Base-by-base conservation (phyloP, 2,797 vertebrate species). In the Hylomyscus alleni region DNA sequence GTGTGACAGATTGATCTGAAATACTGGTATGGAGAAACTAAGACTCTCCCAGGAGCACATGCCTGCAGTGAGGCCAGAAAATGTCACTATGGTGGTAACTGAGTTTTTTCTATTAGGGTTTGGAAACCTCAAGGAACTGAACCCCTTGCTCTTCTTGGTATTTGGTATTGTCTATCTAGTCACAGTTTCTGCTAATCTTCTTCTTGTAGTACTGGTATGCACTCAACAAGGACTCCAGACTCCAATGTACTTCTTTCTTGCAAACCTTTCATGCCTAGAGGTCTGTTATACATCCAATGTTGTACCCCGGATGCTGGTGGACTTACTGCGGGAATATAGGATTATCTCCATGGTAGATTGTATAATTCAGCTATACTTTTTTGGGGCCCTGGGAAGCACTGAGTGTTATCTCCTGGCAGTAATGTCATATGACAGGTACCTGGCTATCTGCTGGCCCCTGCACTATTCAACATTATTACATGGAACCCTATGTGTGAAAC, bases 341-440 rank as follows among this genome's bases (percentile, higher is more conserved):
- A 75, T 75, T 22, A 96, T 97, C 31, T 96, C 93, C 58, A 11
- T 94, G 50, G 47, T 72, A 69, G 67, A 67, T 77, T 96, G 89
- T 73, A 89, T 97, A 89, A 82, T 92, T 75, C 95, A 97, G 19
- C 72, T 98, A 3, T 97, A 97, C 29, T 78, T 98, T n/a, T 95
- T 93, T 91, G 94, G 90, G 54, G 76, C 76, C 20, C 58, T 96
- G 40, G 86, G 91, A 24, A 96, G 93, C 62, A 95, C 86, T 81
- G 76, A 97, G 80, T 97, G 93, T 34, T 96, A 85, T 90, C 85
- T 98, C 34, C 67, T 97, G n/a, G 56, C 81, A 83, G 83, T 96
- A 10, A 96, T 96, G 90, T 96, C 94, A 37, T 96, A 94, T 88
- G 96, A 93, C 26, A 6, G 26, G 1, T 97, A 95, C 24, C 47